Base-by-base conservation (phyloP, 2,888 invertebrate genomes). In the Papilio gigon region DNA sequence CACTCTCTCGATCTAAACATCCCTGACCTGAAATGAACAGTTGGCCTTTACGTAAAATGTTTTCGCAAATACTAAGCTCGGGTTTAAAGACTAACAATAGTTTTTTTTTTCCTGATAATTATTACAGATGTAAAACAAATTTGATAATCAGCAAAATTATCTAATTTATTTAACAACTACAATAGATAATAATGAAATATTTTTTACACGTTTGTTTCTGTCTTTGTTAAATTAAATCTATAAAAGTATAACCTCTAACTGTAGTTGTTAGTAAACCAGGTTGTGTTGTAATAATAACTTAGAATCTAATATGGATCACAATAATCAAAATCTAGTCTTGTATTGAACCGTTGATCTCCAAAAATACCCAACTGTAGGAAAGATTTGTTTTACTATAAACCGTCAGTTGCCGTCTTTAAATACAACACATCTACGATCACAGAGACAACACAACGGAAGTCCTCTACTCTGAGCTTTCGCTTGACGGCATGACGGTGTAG, bases 11-110 rank as follows among this genome's bases (percentile, higher is more conserved):
- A 8, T 44, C 47, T 30, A 59, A 69, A 65, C 53, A 69, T 69
- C 69, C 69, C 50, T 69, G 69, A 69, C 69, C 69, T 65, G 40
- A 61, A 64, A 68, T 59, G 47, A 69, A 50, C 60, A 65, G 33
- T 20, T 69, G 60, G 53, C 69, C 60, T 65, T 68, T 65, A 37
- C 69, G 65, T 65, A 61, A 68, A 64, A 47, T 42, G 50, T 68
- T 68, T 68, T 65, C 68, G 68, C 68, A 68, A 65, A 68, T 25
- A 60, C 47, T 68, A 59, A 56, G 64, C 53, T 37, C 22, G 33
- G 59, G 47, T 47, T 59, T 33, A 59, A 47, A 47, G 60, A 59
- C 11, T 37, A 35, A 66, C 47, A 27, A 60, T 50, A 50, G 30
- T 33, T n/a, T 53, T 60, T 22, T 40, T 12, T n/a, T 11, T 66